These are phyloP conservation scores for Orcinus orca DNA, from an alignment of 2,113 vertebrate species.

Conservation along the genomic window DNA sequence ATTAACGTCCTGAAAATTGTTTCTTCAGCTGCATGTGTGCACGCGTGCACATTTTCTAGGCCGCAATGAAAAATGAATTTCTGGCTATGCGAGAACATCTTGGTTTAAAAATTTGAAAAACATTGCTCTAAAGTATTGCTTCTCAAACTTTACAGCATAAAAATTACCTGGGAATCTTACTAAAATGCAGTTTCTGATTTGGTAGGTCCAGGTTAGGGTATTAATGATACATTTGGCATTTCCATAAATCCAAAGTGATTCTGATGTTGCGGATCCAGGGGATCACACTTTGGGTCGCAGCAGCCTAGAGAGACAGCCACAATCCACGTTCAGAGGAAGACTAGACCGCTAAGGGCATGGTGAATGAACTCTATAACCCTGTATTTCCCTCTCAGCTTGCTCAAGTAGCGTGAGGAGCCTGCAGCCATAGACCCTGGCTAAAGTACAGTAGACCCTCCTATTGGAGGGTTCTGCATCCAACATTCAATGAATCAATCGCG, in stretches of 20 bases:
- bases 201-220: neutral
- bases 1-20: neutral
- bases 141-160: neutral
- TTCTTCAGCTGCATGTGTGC: neutral
- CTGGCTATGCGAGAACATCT: neutral
- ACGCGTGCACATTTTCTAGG: neutral
- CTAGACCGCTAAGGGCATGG: fast-evolving
- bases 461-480: neutral
- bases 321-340: fast-evolving
- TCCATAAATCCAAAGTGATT: neutral
- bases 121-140: neutral
- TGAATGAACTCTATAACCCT: neutral
- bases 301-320: neutral
- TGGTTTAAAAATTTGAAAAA: neutral
- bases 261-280: neutral
- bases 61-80: neutral
- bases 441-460: neutral
- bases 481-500: neutral
- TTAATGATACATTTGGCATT: neutral
- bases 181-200: neutral
- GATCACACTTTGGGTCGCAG: neutral
- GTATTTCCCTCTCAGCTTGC: neutral
- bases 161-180: neutral
- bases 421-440: neutral
- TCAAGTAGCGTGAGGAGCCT: neutral